phyloP scores from a whole-genome alignment of 2,797 vertebrate species.

The Vipera ursinii region DNA sequence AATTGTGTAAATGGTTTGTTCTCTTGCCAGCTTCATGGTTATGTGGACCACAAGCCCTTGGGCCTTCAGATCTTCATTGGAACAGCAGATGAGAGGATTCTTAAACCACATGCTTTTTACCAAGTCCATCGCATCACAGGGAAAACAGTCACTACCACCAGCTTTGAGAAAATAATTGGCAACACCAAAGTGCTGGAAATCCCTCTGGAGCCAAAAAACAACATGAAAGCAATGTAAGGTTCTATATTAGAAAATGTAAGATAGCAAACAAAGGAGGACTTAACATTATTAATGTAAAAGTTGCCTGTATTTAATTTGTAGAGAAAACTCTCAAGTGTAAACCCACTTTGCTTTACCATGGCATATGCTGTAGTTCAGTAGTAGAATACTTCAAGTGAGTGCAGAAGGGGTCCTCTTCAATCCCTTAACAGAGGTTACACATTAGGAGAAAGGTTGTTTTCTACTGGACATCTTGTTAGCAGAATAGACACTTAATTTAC shows the following conservation, averaged over 20 bases:
- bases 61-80: constrained; percentile 98
- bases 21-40: constrained; percentile 86
- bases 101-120: constrained; percentile 98
- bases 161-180: constrained; percentile 90
- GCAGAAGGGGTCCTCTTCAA: background rate
- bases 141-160: constrained; percentile 98
- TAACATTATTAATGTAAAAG: background rate
- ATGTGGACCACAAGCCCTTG: constrained; percentile 92
- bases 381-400: background rate
- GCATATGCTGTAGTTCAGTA: background rate
- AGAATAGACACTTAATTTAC: background rate
- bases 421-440: background rate
- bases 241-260: background rate
- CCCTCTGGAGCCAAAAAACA: constrained; percentile 95
- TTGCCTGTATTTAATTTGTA: background rate
- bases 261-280: background rate
- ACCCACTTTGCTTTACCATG: background rate
- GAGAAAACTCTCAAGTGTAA: background rate
- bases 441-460: background rate
- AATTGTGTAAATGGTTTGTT: constrained; percentile 15
- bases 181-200: constrained; percentile 97
- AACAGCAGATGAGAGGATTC: constrained; percentile 93
- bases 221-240: constrained; percentile 96
- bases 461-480: background rate
- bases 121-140: constrained; percentile 98